Percentiles rank a stretch among this genome's conserved stretches.
Evolutionary conservation across 1,140 invertebrate species (phyloP).

Genomic region (Campoletis sonorensis): DNA sequence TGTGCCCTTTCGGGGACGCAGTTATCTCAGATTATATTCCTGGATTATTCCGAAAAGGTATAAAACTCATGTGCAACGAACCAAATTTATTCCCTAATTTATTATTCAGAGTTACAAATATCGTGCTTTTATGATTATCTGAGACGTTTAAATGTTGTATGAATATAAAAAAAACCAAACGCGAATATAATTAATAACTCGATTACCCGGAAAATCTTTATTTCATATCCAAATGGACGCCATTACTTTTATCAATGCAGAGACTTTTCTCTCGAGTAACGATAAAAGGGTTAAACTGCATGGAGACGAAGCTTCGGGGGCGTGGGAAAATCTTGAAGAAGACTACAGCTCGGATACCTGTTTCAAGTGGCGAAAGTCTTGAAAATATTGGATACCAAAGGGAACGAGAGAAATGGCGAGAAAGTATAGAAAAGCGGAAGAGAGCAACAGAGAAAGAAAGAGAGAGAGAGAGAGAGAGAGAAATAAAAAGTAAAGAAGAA

Average conservation of each 20-base stretch:
- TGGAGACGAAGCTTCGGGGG: not conserved
- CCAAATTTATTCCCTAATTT: not conserved
- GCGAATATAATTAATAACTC: too few species aligned
- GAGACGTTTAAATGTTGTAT: too few species aligned
- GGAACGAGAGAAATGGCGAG: not conserved
- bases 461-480: not conserved
- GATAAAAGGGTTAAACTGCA: not conserved
- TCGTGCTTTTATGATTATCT: too few species aligned
- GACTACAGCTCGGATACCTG: not conserved
- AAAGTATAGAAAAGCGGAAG: not conserved
- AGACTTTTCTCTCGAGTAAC: not conserved
- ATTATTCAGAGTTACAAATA: not conserved
- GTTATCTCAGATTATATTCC: not conserved
- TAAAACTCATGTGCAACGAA: not conserved
- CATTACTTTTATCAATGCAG: not conserved
- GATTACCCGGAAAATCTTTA: too few species aligned
- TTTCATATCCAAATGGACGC: too few species aligned
- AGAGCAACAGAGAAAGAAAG: not conserved
- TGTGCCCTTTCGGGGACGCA: constrained; percentile 3
- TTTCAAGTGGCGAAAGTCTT: constrained; percentile 19
- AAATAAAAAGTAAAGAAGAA: constrained; percentile 20
- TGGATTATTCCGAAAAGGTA: not conserved
- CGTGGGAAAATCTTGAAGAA: constrained; percentile 18
- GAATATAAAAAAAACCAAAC: too few species aligned
- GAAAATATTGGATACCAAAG: constrained; percentile 7